Evolutionary conservation across 2,113 vertebrate genomes (phyloP).

Genomic region (Pleuronectes platessa): DNA sequence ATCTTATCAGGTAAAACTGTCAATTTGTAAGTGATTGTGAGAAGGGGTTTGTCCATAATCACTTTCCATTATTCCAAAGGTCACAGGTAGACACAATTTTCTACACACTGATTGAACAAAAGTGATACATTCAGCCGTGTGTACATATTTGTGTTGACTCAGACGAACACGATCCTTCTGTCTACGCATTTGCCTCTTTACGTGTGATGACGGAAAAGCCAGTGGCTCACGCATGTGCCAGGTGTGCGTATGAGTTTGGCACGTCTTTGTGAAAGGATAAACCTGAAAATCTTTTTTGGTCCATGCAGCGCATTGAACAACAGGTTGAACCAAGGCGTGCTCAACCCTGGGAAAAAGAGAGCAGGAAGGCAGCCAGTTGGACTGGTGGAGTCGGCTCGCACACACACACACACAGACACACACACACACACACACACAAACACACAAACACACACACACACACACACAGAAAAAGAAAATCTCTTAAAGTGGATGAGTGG

Average conservation of each 20-base stretch:
- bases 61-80: background rate
- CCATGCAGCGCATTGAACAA: slow-evolving; percentile 53
- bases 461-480: background rate
- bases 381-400: slow-evolving; percentile 74
- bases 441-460: slow-evolving; percentile 5
- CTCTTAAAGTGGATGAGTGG: too few relatives aligned
- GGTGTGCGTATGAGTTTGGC: slow-evolving; percentile 9
- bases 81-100: background rate
- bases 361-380: slow-evolving; percentile 70
- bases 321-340: slow-evolving; percentile 69
- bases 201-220: slow-evolving; percentile 15
- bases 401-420: slow-evolving; percentile 9
- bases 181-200: background rate
- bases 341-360: slow-evolving; percentile 54
- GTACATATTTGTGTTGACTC: slow-evolving; percentile 29
- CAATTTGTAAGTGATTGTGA: background rate
- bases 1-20: background rate
- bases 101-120: background rate
- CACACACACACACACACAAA: too few relatives aligned
- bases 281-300: slow-evolving; percentile 52
- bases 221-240: slow-evolving; percentile 17
- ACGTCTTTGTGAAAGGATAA: slow-evolving; percentile 32
- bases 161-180: background rate
- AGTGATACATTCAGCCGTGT: slow-evolving; percentile 6
- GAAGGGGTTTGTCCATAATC: background rate